Evolutionary conservation across 2,797 vertebrate genomes (phyloP), one percentile per base, ranked within the genome.

Genomic region (Gastrophryne carolinensis): DNA sequence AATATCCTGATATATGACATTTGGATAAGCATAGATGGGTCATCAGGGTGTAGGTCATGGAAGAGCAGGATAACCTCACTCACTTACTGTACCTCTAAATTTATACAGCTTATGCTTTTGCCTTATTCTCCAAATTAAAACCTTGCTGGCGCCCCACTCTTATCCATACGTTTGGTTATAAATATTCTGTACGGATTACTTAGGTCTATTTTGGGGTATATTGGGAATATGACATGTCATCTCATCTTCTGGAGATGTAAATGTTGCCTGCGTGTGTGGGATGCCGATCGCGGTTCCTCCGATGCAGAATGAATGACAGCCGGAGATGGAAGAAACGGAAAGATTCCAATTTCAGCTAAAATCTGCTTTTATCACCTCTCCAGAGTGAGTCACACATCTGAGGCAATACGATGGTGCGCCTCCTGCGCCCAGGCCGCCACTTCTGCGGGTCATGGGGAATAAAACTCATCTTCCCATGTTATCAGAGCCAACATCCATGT

Each of bases 301-400:
- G 27, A 61, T 35, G 60, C 71, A 73, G 53, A 73, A 54, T 64
- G n/a, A 63, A 73, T 73, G 60, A 54, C 49, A 56, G 44, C 29
- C 24, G 54, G 26, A 32, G 56, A 62, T 50, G 37, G 56, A 60
- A 72, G 41, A 32, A 30, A 47, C 8, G 41, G 39, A 54, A 54
- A 56, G 47, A 41, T 64, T 63, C 47, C 34, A 54, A 39, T 63
- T 54, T 47, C 60, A 62, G 70, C 70, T 62, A 62, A 72, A 62
- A 61, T 72, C 29, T 53, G 57, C 44, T 72, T 50, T 53, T 21
- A 50, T 50, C 60, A 73, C 71, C 71, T 73, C 64, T 73, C 7
- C 49, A 23, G 60, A 41, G 64, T 73, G 71, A 73, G 44, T 73
- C 71, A 73, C 60, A n/a, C 27, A 53, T 54, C 60, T 63, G 26